Evolutionary conservation across 2,888 invertebrate genomes (phyloP), one percentile per base, ranked within the genome.

Genomic region (Taphrorychus bicolor): DNA sequence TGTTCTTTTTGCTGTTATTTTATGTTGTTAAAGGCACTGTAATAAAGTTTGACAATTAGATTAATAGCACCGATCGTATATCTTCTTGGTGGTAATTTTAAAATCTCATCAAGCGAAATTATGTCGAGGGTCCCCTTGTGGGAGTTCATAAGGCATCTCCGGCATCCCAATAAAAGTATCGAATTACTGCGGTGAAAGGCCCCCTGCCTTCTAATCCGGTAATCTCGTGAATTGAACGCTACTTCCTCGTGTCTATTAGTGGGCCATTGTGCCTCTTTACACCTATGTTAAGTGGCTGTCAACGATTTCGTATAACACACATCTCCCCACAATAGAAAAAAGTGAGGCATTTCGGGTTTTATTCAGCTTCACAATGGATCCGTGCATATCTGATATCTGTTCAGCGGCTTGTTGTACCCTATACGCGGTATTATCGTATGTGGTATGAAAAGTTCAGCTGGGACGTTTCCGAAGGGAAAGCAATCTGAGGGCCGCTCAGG

Each of bases 261-360:
- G 64, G 69, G 71, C 67, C 71, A 69, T 69, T 76, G 73, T 75
- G 72, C 70, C 66, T 72, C 67, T 70, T 59, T 71, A 71, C 73
- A 75, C 77, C 76, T 73, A 79, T 78, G 78, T 79, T 80, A 80
- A 81, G 79, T 81, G 76, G 80, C 79, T 79, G 80, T 80, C 78
- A 78, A 70, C 66, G 45, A 65, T 76, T 73, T 73, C 72, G 54
- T 24, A 23, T 32, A 51, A 32, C 57, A 57, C 42, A 42, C 57
- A 57, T 57, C 57, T 18, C 9, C 9, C 42, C 53, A 63, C 59
- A 63, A 68, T 59, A 68, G 63, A 42, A 52, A 59, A 56, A 67
- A 62, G 21, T 23, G 62, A 67, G 76, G 75, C 77, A 76, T 75
- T 59, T 59, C 17, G 17, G 59, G 32, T 32, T 59, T 59, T 59